Base-by-base conservation (phyloP, 2,888 invertebrate species). In the Drosophila buzzatii region DNA sequence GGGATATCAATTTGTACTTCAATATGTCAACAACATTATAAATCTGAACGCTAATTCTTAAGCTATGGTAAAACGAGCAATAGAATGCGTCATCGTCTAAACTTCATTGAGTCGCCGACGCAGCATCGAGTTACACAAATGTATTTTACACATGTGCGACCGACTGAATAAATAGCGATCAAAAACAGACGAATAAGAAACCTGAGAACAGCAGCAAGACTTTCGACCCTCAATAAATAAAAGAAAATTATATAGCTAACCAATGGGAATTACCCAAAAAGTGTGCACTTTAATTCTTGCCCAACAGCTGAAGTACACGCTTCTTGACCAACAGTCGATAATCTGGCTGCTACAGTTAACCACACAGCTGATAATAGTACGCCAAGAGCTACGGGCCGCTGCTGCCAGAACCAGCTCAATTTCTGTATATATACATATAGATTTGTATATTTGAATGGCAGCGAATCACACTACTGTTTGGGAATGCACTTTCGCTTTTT, bases 401-500 rank as follows among this genome's bases (percentile, higher is more conserved):
- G 47, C n/a, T 51, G 44, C 16, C 20, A 27, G 18, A 44, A 16
- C 14, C 12, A 33, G 35, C 35, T 47, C 47, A 33, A 33, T 10
- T 12, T 33, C 2, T 45, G 10, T 20, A 51, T 45, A 23, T 27
- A 45, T 45, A 47, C 1, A 16, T 47, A 47, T 16, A 35, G 1
- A 23, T 10, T 33, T 3, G 31, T 56, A n/a, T 31, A 47, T 18
- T 58, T 23, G 18, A 52, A 31, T 52, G 20, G 35, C 35, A 35
- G 35, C 33, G 47, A 14, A 39, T 60, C 9, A 71, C 47, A 63
- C 44, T 35, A 8, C 9, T 53, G 35, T 37, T 23, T 37, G 33
- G 63, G 69, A 69, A 39, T 73, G 79, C 82, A 87, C 85, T 87
- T 84, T 84, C 88, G 74, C 67, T 87, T 84, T 81, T 75, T 33